A percentile compares a stretch with the other conserved stretches of the same genome.
Evolutionary conservation across 1,140 invertebrate species (phyloP).

Genomic region (Plutomurus gul): DNA sequence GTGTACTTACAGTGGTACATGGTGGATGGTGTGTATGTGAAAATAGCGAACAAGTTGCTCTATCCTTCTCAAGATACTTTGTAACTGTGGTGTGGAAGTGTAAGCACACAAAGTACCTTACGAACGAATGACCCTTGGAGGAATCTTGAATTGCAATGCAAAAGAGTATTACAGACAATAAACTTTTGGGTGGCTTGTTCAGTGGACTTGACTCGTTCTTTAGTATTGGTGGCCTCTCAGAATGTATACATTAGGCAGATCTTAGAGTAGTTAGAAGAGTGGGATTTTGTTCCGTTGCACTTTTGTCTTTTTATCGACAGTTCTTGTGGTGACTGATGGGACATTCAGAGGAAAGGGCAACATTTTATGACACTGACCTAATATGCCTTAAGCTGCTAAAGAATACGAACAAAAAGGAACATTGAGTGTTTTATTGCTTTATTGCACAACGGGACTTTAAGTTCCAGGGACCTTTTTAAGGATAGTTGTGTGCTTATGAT

Average conservation of each 20-base stretch:
- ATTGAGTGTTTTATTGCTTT: conserved; percentile 47
- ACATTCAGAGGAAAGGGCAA: neutral
- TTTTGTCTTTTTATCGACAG: neutral
- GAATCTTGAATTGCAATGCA: conserved; percentile 5
- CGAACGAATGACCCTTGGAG: too few relatives aligned
- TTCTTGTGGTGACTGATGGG: neutral
- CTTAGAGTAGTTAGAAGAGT: neutral
- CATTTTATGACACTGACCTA: conserved; percentile 37
- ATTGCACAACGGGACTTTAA: conserved; percentile 33
- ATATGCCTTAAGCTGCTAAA: neutral
- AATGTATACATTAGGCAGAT: neutral
- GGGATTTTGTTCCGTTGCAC: conserved; percentile 5
- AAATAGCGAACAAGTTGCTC: too few relatives aligned
- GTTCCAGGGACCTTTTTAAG: conserved; percentile 20
- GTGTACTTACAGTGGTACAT: too few relatives aligned
- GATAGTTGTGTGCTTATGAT: too few relatives aligned
- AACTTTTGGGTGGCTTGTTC: neutral
- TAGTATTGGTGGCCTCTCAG: conserved; percentile 3
- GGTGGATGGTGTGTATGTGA: too few relatives aligned
- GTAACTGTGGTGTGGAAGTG: too few relatives aligned
- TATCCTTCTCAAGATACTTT: too few relatives aligned
- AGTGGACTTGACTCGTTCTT: neutral
- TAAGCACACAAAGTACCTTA: too few relatives aligned
- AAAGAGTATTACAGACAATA: neutral
- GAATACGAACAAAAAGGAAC: conserved; percentile 21